Evolutionary conservation across 1,140 invertebrate genomes (phyloP).

Genomic region (Macrostomum lignano): DNA sequence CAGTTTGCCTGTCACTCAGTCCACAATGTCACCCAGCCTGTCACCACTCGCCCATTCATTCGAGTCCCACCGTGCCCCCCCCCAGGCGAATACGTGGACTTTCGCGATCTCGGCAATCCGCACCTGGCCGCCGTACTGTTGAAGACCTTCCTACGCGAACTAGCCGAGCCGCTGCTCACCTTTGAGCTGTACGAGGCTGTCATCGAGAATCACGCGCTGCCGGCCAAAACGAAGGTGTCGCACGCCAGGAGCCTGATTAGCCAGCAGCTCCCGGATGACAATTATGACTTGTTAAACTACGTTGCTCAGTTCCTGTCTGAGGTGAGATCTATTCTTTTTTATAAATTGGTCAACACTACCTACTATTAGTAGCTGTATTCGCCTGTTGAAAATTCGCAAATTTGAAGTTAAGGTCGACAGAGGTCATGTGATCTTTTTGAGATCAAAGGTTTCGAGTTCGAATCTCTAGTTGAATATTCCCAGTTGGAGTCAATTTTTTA

Average conservation of each 20-base stretch:
- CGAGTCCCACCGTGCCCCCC: no score
- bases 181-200: constrained; percentile 79
- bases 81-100: constrained; percentile 34
- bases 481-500: no score
- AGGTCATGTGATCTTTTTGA: no score
- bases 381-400: no score
- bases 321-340: constrained; percentile 34
- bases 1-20: no score
- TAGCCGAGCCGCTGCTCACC: constrained; percentile 70
- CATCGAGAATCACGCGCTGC: constrained; percentile 53
- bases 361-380: no score
- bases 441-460: no score
- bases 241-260: constrained; percentile 57
- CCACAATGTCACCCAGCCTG: no score
- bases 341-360: no score
- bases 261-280: constrained; percentile 66
- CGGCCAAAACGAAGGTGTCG: constrained; percentile 46
- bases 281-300: constrained; percentile 63
- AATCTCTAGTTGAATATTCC: no score
- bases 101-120: constrained; percentile 40
- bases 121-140: constrained; percentile 71
- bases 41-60: no score
- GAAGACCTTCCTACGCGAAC: constrained; percentile 68
- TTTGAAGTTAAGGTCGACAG: no score
- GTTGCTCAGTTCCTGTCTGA: constrained; percentile 65